A percentile compares a stretch with the other conserved stretches of the same genome.
Evolutionary conservation across 2,113 vertebrate genomes (phyloP).

Genomic region (Amazona guildingii): DNA sequence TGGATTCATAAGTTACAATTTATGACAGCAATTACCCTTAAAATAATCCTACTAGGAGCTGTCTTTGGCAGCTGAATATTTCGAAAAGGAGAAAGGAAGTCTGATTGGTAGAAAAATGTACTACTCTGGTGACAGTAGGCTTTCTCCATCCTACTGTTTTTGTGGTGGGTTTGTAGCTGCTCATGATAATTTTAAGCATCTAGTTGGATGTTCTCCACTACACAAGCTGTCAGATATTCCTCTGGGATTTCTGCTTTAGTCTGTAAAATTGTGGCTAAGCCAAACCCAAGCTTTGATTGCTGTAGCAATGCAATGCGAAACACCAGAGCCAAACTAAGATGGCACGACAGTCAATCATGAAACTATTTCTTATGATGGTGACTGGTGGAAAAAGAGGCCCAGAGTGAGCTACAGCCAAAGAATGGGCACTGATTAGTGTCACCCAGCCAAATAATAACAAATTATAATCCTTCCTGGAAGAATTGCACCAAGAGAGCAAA

Average conservation of each 20-base stretch:
- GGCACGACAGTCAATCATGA: neutral
- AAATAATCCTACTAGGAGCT: neutral
- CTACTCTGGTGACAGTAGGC: neutral
- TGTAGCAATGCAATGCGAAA: neutral
- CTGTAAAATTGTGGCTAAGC: neutral
- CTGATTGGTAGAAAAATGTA: neutral
- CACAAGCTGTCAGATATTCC: neutral
- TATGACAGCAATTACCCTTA: conserved; percentile 22
- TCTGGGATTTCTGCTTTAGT: neutral
- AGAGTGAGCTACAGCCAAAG: neutral
- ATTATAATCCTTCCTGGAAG: neutral
- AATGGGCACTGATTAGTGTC: no score
- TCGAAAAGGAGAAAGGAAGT: neutral
- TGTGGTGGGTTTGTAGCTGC: neutral
- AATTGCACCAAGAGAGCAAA: neutral
- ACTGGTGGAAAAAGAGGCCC: neutral
- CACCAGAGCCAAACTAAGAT: neutral
- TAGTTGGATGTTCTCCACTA: neutral
- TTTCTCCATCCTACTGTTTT: neutral
- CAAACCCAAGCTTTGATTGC: neutral
- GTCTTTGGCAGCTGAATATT: neutral
- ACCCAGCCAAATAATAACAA: neutral
- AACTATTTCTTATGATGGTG: neutral
- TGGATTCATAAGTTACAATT: conserved; percentile 9
- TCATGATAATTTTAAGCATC: neutral